Evolutionary conservation across 1,140 invertebrate species (phyloP).

Genomic region (Diorhabda elongata): DNA sequence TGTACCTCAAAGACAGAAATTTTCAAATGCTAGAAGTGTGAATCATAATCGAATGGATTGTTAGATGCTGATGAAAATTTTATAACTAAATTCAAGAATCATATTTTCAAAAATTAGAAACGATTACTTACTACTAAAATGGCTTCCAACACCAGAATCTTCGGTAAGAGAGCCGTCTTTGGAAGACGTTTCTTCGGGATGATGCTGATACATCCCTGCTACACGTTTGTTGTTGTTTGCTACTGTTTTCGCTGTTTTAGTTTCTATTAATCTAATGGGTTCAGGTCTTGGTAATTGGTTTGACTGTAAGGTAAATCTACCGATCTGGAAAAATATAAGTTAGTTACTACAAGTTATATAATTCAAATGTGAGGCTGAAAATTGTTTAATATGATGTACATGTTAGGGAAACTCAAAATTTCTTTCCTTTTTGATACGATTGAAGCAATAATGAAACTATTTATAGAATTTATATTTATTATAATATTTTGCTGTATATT

Average conservation of each 20-base stretch:
- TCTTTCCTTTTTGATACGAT: no score
- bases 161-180: constrained; percentile 54
- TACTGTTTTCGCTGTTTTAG: constrained; percentile 69
- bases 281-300: constrained; percentile 69
- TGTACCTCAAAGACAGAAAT: no score
- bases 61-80: no score
- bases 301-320: constrained; percentile 68
- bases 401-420: not conserved
- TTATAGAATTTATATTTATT: no score
- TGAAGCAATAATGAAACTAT: no score
- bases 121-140: constrained; percentile 46
- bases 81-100: no score
- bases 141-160: constrained; percentile 61
- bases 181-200: constrained; percentile 45
- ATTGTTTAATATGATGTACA: not conserved
- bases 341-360: not conserved
- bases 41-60: no score
- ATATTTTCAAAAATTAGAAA: no score
- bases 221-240: constrained; percentile 57
- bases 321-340: constrained; percentile 22
- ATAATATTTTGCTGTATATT: no score
- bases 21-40: no score
- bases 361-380: not conserved
- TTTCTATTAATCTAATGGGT: constrained; percentile 60
- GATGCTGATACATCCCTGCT: constrained; percentile 40